A percentile compares a stretch with the other conserved stretches of the same genome.
These are phyloP conservation scores for Malurus elegans DNA, from an alignment of 2,113 vertebrate genomes.

Conservation along the genomic window DNA sequence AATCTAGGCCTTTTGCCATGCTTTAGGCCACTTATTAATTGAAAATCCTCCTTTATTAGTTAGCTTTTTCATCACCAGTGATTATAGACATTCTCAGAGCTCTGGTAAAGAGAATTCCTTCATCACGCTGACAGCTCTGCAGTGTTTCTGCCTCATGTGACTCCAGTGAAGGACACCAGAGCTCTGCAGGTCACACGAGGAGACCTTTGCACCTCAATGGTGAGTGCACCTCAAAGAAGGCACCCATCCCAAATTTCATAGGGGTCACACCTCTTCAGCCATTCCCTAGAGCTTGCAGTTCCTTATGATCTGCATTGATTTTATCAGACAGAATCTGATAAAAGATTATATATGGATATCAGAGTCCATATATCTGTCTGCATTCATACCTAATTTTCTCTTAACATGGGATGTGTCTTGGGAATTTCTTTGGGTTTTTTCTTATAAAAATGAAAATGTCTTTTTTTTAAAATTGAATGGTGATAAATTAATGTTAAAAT, in stretches of 20 bases:
- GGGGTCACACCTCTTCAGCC: background rate
- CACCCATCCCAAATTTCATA: fast-evolving
- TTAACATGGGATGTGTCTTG: background rate
- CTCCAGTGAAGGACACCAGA: background rate
- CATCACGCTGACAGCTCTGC: background rate
- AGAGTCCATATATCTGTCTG: background rate
- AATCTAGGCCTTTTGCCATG: background rate
- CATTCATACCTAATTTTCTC: background rate
- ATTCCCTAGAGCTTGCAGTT: background rate
- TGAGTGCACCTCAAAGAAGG: background rate
- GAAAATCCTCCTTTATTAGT: background rate
- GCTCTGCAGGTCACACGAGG: fast-evolving
- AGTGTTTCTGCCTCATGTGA: background rate
- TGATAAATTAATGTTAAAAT: background rate
- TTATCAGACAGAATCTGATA: background rate
- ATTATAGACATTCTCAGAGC: background rate
- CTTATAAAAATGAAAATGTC: background rate
- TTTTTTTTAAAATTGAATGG: background rate
- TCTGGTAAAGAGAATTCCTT: background rate
- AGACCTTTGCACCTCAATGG: background rate
- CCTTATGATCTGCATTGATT: background rate
- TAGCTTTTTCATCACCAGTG: background rate
- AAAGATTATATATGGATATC: no score
- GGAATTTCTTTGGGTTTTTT: background rate
- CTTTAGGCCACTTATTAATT: background rate